These are phyloP conservation scores for Trichogramma evanescens DNA, from an alignment of 2,888 invertebrate genomes.

Conservation along the genomic window DNA sequence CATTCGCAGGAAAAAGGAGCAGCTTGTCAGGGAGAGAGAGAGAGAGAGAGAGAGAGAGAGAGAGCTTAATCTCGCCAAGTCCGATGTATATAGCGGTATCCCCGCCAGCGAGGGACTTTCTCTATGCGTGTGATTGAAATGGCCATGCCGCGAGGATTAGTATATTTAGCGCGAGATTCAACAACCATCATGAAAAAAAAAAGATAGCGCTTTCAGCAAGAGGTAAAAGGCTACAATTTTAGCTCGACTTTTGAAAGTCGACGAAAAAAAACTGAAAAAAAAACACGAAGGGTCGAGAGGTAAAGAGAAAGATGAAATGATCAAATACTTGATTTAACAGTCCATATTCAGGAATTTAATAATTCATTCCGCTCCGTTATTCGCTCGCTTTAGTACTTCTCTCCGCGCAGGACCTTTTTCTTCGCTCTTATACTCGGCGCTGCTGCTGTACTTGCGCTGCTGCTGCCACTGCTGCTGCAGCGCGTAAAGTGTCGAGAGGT, in stretches of 20 bases:
- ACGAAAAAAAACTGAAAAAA: neutral
- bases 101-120: neutral
- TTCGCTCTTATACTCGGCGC: neutral
- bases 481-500: slow-evolving; percentile 7
- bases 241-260: slow-evolving; percentile 8
- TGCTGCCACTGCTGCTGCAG: too few relatives aligned
- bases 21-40: neutral
- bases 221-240: neutral
- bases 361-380: slow-evolving; percentile 12
- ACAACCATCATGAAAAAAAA: neutral
- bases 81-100: neutral
- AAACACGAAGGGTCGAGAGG: too few relatives aligned
- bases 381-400: too few relatives aligned
- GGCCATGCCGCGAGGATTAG: slow-evolving; percentile 8
- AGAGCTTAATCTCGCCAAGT: slow-evolving; percentile 1
- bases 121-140: slow-evolving; percentile 17
- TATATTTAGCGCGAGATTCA: slow-evolving; percentile 8
- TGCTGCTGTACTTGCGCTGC: too few relatives aligned
- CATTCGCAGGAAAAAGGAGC: slow-evolving; percentile 1
- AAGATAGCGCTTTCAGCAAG: neutral
- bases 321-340: slow-evolving; percentile 17
- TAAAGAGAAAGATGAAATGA: slow-evolving; percentile 5
- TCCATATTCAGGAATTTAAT: slow-evolving; percentile 14
- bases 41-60: too few relatives aligned
- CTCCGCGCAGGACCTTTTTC: neutral